Percentiles rank a stretch among this genome's conserved stretches.
phyloP scores from a whole-genome alignment of 1,140 invertebrate genomes.

The Papilio machaon region DNA sequence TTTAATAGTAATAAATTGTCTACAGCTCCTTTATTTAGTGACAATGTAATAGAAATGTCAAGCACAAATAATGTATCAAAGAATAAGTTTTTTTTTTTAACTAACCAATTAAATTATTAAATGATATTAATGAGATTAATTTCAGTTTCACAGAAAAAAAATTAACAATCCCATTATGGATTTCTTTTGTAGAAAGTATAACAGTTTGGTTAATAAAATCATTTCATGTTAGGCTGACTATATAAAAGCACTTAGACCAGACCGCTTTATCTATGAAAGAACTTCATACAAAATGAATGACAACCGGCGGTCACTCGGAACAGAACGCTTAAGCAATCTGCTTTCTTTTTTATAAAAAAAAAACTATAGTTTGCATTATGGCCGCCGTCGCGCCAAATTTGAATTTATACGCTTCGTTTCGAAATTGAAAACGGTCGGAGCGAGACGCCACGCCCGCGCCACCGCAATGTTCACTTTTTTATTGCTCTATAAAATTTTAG shows the following conservation, averaged over 20 bases:
- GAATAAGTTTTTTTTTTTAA: background rate
- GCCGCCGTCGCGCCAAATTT: constrained; percentile 60
- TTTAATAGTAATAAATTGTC: background rate
- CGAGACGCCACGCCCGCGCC: constrained; percentile 30
- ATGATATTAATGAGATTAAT: background rate
- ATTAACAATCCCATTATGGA: background rate
- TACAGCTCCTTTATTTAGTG: background rate
- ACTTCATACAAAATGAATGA: constrained; percentile 22
- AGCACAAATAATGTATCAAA: background rate
- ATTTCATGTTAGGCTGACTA: background rate
- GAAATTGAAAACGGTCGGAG: constrained; percentile 53
- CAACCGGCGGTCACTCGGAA: constrained; percentile 26
- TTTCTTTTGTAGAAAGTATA: background rate
- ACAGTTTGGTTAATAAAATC: background rate
- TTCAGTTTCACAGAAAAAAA: background rate
- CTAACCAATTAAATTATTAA: background rate
- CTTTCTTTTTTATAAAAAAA: constrained; percentile 41
- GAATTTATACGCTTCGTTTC: constrained; percentile 60
- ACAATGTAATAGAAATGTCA: background rate
- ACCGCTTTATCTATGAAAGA: constrained; percentile 5
- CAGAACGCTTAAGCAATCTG: constrained; percentile 50
- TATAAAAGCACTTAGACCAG: constrained; percentile 18
- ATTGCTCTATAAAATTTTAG: constrained; percentile 49
- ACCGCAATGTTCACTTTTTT: constrained; percentile 43
- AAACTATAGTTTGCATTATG: constrained; percentile 57